A percentile compares a stretch with the other conserved stretches of the same genome.
phyloP scores from a whole-genome alignment of 2,113 vertebrate genomes.

The Cinclus mexicanus region DNA sequence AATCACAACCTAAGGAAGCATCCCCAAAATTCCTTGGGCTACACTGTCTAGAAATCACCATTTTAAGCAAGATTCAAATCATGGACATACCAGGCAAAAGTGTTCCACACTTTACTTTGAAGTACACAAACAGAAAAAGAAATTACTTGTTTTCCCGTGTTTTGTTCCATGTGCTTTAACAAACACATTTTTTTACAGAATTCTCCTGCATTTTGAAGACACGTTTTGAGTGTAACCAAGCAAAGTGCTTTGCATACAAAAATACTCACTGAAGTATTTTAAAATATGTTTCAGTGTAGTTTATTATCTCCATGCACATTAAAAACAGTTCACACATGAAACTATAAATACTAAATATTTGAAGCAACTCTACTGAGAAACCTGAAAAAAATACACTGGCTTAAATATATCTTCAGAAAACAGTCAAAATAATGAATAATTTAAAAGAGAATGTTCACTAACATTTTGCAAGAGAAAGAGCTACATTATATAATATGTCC shows the following conservation, averaged over 20 bases:
- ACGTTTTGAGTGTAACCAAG: neutral
- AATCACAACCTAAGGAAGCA: neutral
- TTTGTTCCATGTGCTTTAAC: neutral
- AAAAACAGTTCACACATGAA: neutral
- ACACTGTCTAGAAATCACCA: neutral
- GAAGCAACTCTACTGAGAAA: neutral
- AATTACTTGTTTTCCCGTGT: neutral
- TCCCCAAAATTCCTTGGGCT: neutral
- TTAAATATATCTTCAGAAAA: constrained; percentile 13
- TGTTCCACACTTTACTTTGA: neutral
- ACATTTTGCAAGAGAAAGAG: neutral
- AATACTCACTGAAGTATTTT: neutral
- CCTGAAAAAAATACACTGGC: neutral
- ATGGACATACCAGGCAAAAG: fast-evolving
- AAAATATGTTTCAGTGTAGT: neutral
- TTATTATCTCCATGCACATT: neutral
- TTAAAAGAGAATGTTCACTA: neutral
- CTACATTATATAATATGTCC: neutral
- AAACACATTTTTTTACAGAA: neutral
- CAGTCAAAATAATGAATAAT: constrained; percentile 8
- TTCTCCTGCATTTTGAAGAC: neutral
- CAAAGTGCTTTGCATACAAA: neutral
- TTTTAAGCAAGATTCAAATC: neutral
- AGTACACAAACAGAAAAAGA: neutral
- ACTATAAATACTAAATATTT: neutral